Conservation (phyloP, 1,140 invertebrate species). For the Lepidurus packardi region DNA sequence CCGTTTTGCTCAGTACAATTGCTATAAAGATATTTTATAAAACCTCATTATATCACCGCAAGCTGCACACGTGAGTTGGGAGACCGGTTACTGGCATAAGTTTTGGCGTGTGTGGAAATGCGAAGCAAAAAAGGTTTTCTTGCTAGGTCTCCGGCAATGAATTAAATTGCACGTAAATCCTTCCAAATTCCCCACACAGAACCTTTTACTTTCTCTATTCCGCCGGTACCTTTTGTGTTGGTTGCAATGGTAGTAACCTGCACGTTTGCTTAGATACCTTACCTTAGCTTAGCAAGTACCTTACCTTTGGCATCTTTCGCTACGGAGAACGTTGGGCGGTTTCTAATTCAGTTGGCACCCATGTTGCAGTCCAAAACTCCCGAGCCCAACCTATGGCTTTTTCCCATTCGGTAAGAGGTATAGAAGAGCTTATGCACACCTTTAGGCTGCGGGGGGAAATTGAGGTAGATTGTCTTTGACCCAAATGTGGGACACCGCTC, state of each 20-base stretch:
- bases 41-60: no score
- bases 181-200: not conserved
- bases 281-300: no score
- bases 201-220: not conserved
- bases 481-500: slow-evolving; percentile 20
- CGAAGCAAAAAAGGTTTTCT: not conserved
- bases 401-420: not conserved
- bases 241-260: not conserved
- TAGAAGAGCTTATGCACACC: not conserved
- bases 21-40: no score
- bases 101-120: not conserved
- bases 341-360: not conserved
- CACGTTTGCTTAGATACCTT: not conserved
- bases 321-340: not conserved
- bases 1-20: no score
- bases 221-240: not conserved
- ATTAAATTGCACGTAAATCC: not conserved
- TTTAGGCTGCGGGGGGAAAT: slow-evolving; percentile 15
- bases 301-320: not conserved
- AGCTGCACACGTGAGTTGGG: not conserved
- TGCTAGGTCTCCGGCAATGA: not conserved
- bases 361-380: not conserved
- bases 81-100: not conserved
- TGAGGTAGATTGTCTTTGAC: slow-evolving; percentile 10
- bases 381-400: not conserved